Evolutionary conservation across 2,113 vertebrate species (phyloP), one percentile per base, ranked within the genome.

Genomic region (Pipa parva): DNA sequence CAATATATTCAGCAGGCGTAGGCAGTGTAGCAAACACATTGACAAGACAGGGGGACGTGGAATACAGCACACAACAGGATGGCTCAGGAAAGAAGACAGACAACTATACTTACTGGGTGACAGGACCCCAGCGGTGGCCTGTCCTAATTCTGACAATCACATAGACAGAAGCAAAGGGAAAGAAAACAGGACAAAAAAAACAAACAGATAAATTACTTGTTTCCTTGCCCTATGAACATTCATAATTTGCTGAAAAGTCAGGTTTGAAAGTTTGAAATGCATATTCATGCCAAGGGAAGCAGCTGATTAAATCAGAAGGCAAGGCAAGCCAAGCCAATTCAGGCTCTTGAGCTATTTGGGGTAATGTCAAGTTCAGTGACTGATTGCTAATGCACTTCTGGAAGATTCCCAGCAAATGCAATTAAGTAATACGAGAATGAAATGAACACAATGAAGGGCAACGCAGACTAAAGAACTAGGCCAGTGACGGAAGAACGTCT

Each of bases 91-190:
- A 72, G 33, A 36, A 59, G 58, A 25, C 46, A 31, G 6, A 46
- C 68, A 17, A 45, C 69, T 63, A 78, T 95, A 98, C 95, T 98
- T 97, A 97, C 94, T 93, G 93, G 85, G 93, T 88, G 84, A 98
- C 89, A 90, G 95, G 94, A 91, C 93, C 90, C 91, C 91, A 94
- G 83, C 92, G 88, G 69, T 92, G 90, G 77, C 91, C 93, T 85
- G 79, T 93, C 85, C 90, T 92, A 91, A 97, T 93, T 95, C 95
- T 97, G 93, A 91, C 80, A 91, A 79, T 87, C 81, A 89, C 81
- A 82, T 74, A 84, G 71, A 87, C 77, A 88, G 79, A 87, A 55
- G 87, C 85, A 79, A 78, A 87, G 80, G 76, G 77, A 76, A 76
- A 80, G 87, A 74, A 85, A 80, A 80, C 81, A 78, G 84, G 83